Evolutionary conservation across 92 coral and sea anemone species (phyloP).

Genomic region (Phenganax stokvisi): DNA sequence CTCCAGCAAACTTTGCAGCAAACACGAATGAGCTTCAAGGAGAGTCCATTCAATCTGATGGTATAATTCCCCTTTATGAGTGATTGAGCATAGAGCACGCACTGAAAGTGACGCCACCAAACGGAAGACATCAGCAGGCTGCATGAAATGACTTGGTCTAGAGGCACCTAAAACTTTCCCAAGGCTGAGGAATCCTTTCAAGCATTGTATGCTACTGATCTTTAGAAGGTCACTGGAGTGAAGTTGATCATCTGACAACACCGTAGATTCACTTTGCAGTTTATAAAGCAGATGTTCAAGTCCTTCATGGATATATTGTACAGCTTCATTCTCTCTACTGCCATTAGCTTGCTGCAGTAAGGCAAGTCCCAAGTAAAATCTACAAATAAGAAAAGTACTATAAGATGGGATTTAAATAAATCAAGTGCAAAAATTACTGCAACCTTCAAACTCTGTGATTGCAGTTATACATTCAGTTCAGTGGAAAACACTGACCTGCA

Average conservation of each 20-base stretch:
- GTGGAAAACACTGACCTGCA: too few relatives aligned
- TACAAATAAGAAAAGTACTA: slow-evolving; percentile 7
- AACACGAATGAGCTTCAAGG: slow-evolving; percentile 66
- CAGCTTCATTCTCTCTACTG: slow-evolving; percentile 62
- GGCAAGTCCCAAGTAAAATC: slow-evolving; percentile 80
- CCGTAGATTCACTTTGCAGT: slow-evolving; percentile 33
- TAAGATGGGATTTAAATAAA: neutral
- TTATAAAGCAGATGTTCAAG: slow-evolving; percentile 61
- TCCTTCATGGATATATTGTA: slow-evolving; percentile 73
- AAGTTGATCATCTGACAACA: slow-evolving; percentile 34
- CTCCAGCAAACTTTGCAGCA: slow-evolving; percentile 59
- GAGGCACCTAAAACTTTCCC: slow-evolving; percentile 40
- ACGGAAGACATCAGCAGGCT: slow-evolving; percentile 22
- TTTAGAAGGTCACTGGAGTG: slow-evolving; percentile 50
- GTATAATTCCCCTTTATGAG: slow-evolving; percentile 57
- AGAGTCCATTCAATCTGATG: slow-evolving; percentile 75
- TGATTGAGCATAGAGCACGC: slow-evolving; percentile 13
- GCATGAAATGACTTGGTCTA: slow-evolving; percentile 5
- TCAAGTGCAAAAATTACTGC: neutral
- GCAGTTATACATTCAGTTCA: too few relatives aligned
- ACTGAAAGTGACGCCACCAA: slow-evolving; percentile 15
- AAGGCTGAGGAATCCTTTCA: slow-evolving; percentile 62
- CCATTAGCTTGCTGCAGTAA: slow-evolving; percentile 59
- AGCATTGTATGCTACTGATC: slow-evolving; percentile 60
- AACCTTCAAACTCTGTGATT: too few relatives aligned